These are phyloP conservation scores for Hepsetus odoe DNA, from an alignment of 2,113 vertebrate species.

Conservation along the genomic window DNA sequence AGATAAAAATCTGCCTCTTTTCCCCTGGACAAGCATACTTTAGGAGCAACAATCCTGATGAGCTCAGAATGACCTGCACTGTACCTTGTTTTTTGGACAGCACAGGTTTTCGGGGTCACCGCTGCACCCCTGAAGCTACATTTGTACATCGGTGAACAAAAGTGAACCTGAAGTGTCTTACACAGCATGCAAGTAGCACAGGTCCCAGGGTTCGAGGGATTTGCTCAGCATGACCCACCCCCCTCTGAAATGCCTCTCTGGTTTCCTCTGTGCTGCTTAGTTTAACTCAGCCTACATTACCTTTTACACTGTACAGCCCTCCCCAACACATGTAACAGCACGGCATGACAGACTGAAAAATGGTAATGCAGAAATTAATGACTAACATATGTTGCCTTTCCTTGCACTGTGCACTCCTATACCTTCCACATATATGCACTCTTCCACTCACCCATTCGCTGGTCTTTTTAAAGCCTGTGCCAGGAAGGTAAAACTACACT, in stretches of 20 bases:
- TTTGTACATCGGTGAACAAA: too few relatives aligned
- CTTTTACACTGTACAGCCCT: conserved; percentile 85
- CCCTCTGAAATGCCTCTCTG: conserved; percentile 82
- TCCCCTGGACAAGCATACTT: too few relatives aligned
- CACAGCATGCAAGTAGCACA: neutral
- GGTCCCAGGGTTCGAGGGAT: neutral
- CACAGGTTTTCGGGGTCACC: too few relatives aligned
- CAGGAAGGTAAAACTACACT: conserved; percentile 58
- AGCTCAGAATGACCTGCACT: too few relatives aligned
- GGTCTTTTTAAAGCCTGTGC: conserved; percentile 47
- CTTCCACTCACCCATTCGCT: conserved; percentile 49
- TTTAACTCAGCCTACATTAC: conserved; percentile 86
- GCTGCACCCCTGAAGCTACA: too few relatives aligned
- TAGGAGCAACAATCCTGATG: too few relatives aligned
- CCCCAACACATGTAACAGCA: conserved; percentile 69
- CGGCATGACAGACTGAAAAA: conserved; percentile 91
- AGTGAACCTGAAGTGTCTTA: too few relatives aligned
- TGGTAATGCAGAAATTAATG: conserved; percentile 91
- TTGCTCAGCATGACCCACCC: conserved; percentile 72
- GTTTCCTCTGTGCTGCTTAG: conserved; percentile 82
- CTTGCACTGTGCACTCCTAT: conserved; percentile 72
- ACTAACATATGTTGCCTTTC: conserved; percentile 86
- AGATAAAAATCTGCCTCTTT: too few relatives aligned
- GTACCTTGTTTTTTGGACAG: too few relatives aligned
- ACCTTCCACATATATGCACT: conserved; percentile 58